phyloP scores from a whole-genome alignment of 53 echinoderm and acorn worm species.

The Glandiceps talaboti region DNA sequence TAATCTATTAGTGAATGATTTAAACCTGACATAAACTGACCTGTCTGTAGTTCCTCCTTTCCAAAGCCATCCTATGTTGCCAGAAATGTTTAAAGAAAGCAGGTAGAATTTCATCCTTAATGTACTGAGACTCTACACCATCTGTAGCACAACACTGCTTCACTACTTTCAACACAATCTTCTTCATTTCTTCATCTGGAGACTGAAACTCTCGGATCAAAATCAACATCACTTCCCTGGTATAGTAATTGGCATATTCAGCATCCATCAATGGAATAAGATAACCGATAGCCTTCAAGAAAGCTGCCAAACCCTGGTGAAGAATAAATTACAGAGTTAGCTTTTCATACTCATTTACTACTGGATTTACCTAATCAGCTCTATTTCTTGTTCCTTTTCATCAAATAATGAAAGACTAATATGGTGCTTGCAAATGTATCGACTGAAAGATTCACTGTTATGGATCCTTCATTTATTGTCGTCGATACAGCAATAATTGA shows the following conservation, averaged over 20 bases:
- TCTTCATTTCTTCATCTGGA: constrained; percentile 99
- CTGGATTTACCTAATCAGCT: too few relatives aligned
- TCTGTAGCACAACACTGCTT: constrained; percentile 99
- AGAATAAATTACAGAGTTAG: too few relatives aligned
- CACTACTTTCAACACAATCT: constrained; percentile 99
- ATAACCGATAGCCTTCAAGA: constrained; percentile 98
- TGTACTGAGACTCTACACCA: constrained; percentile 99
- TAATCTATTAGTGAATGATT: too few relatives aligned
- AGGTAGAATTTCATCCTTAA: constrained; percentile 88
- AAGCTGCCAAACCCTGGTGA: constrained; percentile 89
- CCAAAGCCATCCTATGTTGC: constrained; percentile 98
- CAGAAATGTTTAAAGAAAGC: constrained; percentile 99
- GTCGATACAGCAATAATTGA: too few relatives aligned
- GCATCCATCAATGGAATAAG: constrained; percentile 98
- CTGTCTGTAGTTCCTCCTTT: constrained; percentile 99
- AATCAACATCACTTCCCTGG: constrained; percentile 99
- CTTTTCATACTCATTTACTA: too few relatives aligned
- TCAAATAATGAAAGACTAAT: too few relatives aligned
- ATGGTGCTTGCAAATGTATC: too few relatives aligned
- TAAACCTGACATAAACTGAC: too few relatives aligned
- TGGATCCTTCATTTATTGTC: too few relatives aligned
- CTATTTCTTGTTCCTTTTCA: too few relatives aligned
- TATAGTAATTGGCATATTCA: constrained; percentile 99
- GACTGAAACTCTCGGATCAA: constrained; percentile 99
- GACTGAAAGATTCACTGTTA: too few relatives aligned